Base-by-base conservation (phyloP, 2,797 vertebrate species). In the Acanthiza pusilla region DNA sequence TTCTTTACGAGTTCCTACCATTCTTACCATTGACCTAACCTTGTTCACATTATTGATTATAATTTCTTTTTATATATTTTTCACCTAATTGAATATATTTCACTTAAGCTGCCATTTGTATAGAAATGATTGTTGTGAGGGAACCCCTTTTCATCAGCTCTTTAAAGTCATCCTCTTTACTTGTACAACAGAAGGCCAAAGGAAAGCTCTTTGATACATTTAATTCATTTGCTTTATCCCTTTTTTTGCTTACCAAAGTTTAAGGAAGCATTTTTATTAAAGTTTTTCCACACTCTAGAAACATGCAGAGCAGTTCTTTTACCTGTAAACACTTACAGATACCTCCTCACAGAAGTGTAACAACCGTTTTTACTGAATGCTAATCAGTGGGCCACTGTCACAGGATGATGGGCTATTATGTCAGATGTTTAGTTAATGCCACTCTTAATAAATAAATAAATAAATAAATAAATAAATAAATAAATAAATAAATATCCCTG, bases 21-120 rank as follows among this genome's bases (percentile, higher is more conserved):
- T 77, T 85, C 51, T 51, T 87, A 65, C 22, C 79, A 86, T 92
- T 96, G 90, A 93, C 87, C 74, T 93, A 88, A 88, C 90, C 79
- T 95, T 96, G 84, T 75, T 74, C 72, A 84, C 4, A 23, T 16
- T 65, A 96, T 94, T 7, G 54, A 94, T 91, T 79, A 50, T 38
- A 48, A 32, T 54, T 60, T 48, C 8, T 85, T 65, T 58, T 16
- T 1, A 16, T n/a, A 22, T 34, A 5, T 34, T 50, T 88, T 89
- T 27, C 17, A 88, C 13, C 3, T 15, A 87, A 55, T 67, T 91
- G 76, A 72, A 51, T 50, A 60, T 34, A 54, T 79, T 94, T 91
- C 51, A 48, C 27, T 87, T 85, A 47, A 85, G 34, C 36, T 42
- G 16, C 1, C 65, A 20, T 85, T 92, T 72, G 26, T 76, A 55